phyloP scores from a whole-genome alignment of 2,888 invertebrate genomes.

The Archaeoteleia sp. region DNA sequence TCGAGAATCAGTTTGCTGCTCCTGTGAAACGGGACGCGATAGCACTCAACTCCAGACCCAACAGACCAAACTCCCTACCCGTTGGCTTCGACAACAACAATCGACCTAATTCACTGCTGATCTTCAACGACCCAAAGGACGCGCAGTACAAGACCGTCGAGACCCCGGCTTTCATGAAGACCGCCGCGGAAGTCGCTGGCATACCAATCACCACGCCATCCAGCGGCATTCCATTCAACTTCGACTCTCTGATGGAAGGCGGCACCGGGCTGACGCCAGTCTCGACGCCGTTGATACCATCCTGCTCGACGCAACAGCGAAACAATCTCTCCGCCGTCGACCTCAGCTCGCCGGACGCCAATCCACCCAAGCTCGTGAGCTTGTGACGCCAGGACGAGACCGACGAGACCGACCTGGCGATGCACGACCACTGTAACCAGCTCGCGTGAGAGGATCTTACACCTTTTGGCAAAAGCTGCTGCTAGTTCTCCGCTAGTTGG shows the following conservation, averaged over 20 bases:
- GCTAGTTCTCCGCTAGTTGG: too few relatives aligned
- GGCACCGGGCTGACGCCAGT: slow-evolving; percentile 95
- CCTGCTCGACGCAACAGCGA: slow-evolving; percentile 86
- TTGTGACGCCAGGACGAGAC: slow-evolving; percentile 80
- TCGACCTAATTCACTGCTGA: slow-evolving; percentile 74
- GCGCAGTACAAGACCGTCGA: slow-evolving; percentile 69
- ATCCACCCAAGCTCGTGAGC: slow-evolving; percentile 87
- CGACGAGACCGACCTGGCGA: slow-evolving; percentile 18
- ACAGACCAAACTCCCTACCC: slow-evolving; percentile 83
- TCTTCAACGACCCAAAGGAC: slow-evolving; percentile 68
- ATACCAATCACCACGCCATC: slow-evolving; percentile 92
- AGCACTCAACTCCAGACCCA: slow-evolving; percentile 75
- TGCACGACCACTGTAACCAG: slow-evolving; percentile 22
- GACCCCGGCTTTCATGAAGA: slow-evolving; percentile 72
- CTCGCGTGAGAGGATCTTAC: slow-evolving; percentile 44
- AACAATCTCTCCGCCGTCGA: slow-evolving; percentile 80
- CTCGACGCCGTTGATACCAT: slow-evolving; percentile 81
- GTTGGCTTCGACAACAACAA: slow-evolving; percentile 71
- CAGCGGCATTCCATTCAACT: slow-evolving; percentile 90
- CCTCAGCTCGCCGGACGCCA: slow-evolving; percentile 84
- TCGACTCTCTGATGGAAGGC: slow-evolving; percentile 94
- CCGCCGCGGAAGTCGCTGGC: slow-evolving; percentile 82
- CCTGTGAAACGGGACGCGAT: slow-evolving; percentile 59
- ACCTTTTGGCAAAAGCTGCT: too few relatives aligned
- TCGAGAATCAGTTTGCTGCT: slow-evolving; percentile 61